Base-by-base conservation (phyloP, 2,888 invertebrate species). In the Belgica antarctica region DNA sequence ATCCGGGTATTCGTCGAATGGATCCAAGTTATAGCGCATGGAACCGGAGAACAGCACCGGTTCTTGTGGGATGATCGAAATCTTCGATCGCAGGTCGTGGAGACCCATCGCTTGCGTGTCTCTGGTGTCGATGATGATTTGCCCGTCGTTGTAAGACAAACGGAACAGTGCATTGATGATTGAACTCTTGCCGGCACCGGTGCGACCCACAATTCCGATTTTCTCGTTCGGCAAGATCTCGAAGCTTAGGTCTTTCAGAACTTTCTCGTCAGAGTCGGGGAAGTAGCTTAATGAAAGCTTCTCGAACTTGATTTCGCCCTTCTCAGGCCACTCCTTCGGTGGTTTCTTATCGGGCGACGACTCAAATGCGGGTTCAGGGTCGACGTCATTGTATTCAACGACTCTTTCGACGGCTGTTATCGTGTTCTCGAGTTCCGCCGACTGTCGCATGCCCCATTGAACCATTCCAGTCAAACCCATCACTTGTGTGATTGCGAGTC, bases 341-440 rank as follows among this genome's bases (percentile, higher is more conserved):
- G 89, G 87, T 74, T 85, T 84, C 75, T 86, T 86, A 0, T 85
- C 84, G n/a, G 89, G 89, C 76, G 91, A 90, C 0, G 86, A 83
- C 25, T 86, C 84, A 27, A 94, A 82, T 62, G 86, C 83, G 0
- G 78, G 79, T 80, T 81, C 80, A 0, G 78, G 74, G 66, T 78
- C 77, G 52, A 80, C 75, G 62, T 75, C 73, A 57, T 84, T 83
- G 77, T 91, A 92, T 75, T 90, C 90, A 72, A 87, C 80, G 71
- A 86, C 85, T 73, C 86, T 85, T 80, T 97, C 96, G 0, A 96
- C 96, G 2, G 92, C 89, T 1, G 91, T 93, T 92, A 94, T 92
- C 73, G 88, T 89, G 76, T 92, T 93, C 77, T 89, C 91, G 8
- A 92, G 78, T 78, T 96, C 95, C 0, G 94, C 92, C 74, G 93